These are phyloP conservation scores for Valencia hispanica DNA, from an alignment of 2,797 vertebrate genomes.

Conservation along the genomic window DNA sequence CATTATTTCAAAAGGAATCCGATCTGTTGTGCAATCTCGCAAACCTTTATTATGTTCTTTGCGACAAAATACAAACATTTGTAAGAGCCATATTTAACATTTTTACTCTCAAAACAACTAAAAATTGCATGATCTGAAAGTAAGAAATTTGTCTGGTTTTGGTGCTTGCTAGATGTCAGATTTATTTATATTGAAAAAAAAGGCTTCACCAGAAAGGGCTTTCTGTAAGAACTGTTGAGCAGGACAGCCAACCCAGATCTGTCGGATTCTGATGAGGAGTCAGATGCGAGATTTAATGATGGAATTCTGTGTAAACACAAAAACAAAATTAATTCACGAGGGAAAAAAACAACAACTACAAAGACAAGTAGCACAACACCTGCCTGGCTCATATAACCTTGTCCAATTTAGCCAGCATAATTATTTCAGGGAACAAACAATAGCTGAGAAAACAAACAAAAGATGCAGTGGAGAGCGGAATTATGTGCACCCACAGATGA, in stretches of 20 bases:
- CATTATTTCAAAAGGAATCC: conserved; percentile 12
- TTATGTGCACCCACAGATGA: conserved; percentile 11
- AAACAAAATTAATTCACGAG: conserved; percentile 19
- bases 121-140: conserved; percentile 9
- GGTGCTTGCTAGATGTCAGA: conserved; percentile 34
- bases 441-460: conserved; percentile 8
- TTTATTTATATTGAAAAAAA: conserved; percentile 40
- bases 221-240: conserved; percentile 31
- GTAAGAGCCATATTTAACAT: conserved; percentile 19
- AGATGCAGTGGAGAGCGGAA: not conserved
- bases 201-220: conserved; percentile 29
- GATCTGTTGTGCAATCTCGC: conserved; percentile 2
- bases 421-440: conserved; percentile 1
- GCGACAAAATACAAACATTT: not conserved
- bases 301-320: conserved; percentile 11
- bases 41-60: not conserved
- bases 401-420: conserved; percentile 25
- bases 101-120: conserved; percentile 4
- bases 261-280: conserved; percentile 23
- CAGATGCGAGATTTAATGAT: conserved; percentile 43
- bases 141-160: conserved; percentile 21
- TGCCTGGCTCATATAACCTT: conserved; percentile 20
- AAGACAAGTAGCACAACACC: conserved; percentile 18
- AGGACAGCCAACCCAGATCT: conserved; percentile 40
- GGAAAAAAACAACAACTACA: conserved; percentile 37